These are phyloP conservation scores for Clarias batrachus DNA, from an alignment of 2,113 vertebrate species.

Conservation along the genomic window DNA sequence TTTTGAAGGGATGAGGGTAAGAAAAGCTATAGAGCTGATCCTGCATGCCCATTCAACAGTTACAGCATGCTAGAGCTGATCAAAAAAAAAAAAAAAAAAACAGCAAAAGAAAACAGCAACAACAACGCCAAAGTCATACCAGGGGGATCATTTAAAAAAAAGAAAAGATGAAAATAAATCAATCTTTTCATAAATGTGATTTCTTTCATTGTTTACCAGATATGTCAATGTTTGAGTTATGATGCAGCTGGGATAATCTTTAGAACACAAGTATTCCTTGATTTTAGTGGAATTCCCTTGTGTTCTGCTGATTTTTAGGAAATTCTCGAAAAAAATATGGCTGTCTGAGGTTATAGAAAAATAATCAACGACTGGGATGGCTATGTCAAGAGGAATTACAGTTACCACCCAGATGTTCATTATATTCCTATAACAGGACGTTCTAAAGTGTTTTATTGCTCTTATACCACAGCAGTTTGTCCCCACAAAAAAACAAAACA, in stretches of 20 bases:
- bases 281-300: constrained; percentile 65
- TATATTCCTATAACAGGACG: not conserved
- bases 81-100: constrained; percentile 58
- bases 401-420: not conserved
- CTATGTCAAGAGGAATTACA: not conserved
- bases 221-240: constrained; percentile 79
- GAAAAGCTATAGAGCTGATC: constrained; percentile 97
- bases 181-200: constrained; percentile 63
- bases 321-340: not conserved
- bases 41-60: constrained; percentile 97
- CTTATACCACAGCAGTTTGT: constrained; percentile 18
- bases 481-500: no score
- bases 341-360: not conserved
- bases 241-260: constrained; percentile 82
- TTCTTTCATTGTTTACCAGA: constrained; percentile 62
- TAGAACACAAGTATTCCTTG: constrained; percentile 44
- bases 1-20: constrained; percentile 99
- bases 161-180: constrained; percentile 60
- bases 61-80: constrained; percentile 99
- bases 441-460: not conserved
- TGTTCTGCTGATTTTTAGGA: constrained; percentile 30
- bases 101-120: constrained; percentile 46
- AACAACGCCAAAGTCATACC: constrained; percentile 53
- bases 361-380: not conserved
- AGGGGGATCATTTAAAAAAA: constrained; percentile 58